Evolutionary conservation across 1,140 invertebrate genomes (phyloP), one percentile per base, ranked within the genome.

Genomic region (Lordiphosa collinella): DNA sequence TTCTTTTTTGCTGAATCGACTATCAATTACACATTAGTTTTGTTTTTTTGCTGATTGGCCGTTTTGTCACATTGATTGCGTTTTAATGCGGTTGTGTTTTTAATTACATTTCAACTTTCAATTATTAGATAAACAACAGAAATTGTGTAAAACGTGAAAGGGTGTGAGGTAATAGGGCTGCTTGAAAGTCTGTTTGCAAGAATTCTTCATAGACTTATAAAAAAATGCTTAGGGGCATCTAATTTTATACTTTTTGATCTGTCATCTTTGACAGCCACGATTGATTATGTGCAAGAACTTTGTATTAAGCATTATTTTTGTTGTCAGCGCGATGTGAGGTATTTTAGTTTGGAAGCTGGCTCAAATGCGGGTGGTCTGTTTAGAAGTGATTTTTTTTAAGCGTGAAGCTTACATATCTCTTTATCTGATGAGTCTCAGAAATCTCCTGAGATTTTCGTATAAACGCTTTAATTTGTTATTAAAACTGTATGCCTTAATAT

Each of bases 1-100:
- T 31, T 51, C 46, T 8, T 16, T 55, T 66, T 57, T 62, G 61
- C 7, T 25, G 29, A 37, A 60, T 66, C 60, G 70, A 66, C 70
- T 72, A 79, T 75, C 76, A 80, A 80, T 79, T 66, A 82, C 59
- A 68, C 50, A 55, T 51, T 46, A 36, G 43, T 49, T 43, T 57
- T 25, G 34, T 36, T 48, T 43, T 9, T 50, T 60, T 14, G 49
- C 34, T 43, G 40, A 55, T 64, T 52, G 71, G 60, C 70, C 76
- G 76, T 70, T 82, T 67, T 67, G 63, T 67, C 65, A 75, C 58
- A 75, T 74, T 80, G 70, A 82, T 80, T 66, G 65, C 57, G 52
- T 49, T 79, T 79, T 82, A 70, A 80, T 80, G 40, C 62, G 18
- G 22, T 29, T 29, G 22, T 29, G 7, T 41, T 22, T 5, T 8